Percentiles rank a stretch among this genome's conserved stretches.
phyloP scores from a whole-genome alignment of 2,113 vertebrate species.

The Gobius niger region DNA sequence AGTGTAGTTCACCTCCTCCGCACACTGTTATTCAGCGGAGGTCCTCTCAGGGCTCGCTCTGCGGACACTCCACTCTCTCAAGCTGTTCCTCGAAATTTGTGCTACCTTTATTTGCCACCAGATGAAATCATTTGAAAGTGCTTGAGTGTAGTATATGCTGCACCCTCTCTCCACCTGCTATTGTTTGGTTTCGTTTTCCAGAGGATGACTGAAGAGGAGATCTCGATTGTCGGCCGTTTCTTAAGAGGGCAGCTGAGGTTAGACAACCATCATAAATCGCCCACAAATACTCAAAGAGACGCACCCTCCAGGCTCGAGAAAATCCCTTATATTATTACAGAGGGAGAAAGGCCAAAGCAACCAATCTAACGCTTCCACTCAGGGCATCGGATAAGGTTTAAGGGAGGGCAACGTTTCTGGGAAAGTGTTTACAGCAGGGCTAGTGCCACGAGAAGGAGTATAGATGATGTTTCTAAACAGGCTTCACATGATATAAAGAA shows the following conservation, averaged over 20 bases:
- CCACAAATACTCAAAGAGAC: neutral
- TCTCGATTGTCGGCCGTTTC: neutral
- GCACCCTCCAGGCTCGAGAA: neutral
- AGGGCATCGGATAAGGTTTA: neutral
- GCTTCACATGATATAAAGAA: no score
- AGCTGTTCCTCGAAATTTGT: no score
- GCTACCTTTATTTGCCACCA: no score
- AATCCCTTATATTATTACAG: conserved; percentile 3
- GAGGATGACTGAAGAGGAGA: neutral
- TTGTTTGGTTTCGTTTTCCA: neutral
- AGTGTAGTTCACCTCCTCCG: neutral
- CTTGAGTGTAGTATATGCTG: no score
- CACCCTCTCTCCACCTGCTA: neutral
- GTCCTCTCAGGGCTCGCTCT: neutral
- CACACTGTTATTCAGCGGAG: neutral
- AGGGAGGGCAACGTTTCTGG: neutral
- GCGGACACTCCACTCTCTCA: neutral
- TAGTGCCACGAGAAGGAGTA: neutral
- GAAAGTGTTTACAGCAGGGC: neutral
- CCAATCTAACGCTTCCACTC: neutral
- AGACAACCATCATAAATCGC: neutral
- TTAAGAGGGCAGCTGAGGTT: neutral
- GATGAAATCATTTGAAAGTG: no score
- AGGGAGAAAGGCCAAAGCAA: conserved; percentile 3
- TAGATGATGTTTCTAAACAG: neutral